Base-by-base conservation (phyloP, 2,113 vertebrate species). In the Larimichthys crocea region DNA sequence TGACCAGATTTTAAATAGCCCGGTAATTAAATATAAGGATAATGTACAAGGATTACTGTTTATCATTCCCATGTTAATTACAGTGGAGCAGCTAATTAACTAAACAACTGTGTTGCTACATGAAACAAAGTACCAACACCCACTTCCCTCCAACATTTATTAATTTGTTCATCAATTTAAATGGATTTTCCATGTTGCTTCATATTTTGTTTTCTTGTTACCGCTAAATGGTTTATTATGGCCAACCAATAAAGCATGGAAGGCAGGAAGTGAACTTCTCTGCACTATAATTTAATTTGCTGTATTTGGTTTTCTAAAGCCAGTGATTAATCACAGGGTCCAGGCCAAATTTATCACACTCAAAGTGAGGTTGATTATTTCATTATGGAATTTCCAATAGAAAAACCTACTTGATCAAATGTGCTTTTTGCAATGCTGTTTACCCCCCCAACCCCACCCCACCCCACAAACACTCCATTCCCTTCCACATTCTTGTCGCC, bases 111-210 rank as follows among this genome's bases (percentile, higher is more conserved):
- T 72, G 72, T 71, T 73, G 44, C 81, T 53, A 81, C 65, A 68
- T 80, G 71, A 86, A 92, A 82, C 60, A 85, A 86, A 82, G 67
- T 22, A 20, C 35, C 63, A 55, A 40, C 55, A 71, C 59, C 50
- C 44, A 48, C 75, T 29, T 76, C 42, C 46, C 56, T 86, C 66
- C 10, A 86, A 87, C 78, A 88, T 80, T 64, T 86, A 92, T 87
- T 91, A 86, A 92, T 87, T 78, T 89, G 60, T 84, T 83, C 69
- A 87, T 93, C 82, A 91, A 82, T 88, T 84, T 80, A 88, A 92
- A 88, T 70, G 48, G 68, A 79, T 89, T 90, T 24, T 60, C 44
- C 75, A 49, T 89, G 86, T 85, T 82, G 73, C 46, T 57, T 70
- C 74, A 79, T 61, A 64, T 79, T 86, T 82, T 31, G 29, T 63